phyloP scores from a whole-genome alignment of 2,113 vertebrate species.

The human (Homo sapiens) region DNA sequence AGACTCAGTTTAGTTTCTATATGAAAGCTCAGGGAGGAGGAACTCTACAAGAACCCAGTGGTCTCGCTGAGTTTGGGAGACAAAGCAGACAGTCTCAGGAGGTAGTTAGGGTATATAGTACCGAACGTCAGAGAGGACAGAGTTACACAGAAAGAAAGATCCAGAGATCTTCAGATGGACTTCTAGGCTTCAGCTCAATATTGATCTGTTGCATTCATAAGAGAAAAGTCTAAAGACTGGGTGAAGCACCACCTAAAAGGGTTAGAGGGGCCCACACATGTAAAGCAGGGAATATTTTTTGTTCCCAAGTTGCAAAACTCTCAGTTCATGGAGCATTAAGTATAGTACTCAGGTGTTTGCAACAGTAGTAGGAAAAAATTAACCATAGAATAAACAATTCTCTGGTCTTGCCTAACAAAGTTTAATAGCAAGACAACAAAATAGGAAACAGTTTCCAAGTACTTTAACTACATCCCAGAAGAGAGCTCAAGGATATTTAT shows the following conservation, averaged over 20 bases:
- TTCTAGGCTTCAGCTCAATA: not conserved
- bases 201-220: not conserved
- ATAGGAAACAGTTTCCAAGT: not conserved
- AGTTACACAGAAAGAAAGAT: not conserved
- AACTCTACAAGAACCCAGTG: not conserved
- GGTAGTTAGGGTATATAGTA: not conserved
- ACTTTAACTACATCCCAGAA: not conserved
- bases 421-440: not conserved
- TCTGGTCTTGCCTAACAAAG: not conserved
- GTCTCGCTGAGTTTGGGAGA: not conserved
- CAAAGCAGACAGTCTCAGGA: not conserved
- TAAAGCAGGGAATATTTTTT: not conserved
- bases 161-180: not conserved
- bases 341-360: not conserved
- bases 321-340: not conserved
- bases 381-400: not conserved
- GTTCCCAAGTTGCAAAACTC: not conserved
- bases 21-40: not conserved
- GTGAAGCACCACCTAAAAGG: not conserved
- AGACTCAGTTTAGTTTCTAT: not conserved
- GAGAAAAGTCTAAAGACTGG: not conserved
- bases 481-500: not conserved
- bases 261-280: not conserved
- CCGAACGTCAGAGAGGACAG: not conserved
- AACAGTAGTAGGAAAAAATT: not conserved